Evolutionary conservation across 2,797 vertebrate genomes (phyloP).

Genomic region (Babyrousa celebensis): DNA sequence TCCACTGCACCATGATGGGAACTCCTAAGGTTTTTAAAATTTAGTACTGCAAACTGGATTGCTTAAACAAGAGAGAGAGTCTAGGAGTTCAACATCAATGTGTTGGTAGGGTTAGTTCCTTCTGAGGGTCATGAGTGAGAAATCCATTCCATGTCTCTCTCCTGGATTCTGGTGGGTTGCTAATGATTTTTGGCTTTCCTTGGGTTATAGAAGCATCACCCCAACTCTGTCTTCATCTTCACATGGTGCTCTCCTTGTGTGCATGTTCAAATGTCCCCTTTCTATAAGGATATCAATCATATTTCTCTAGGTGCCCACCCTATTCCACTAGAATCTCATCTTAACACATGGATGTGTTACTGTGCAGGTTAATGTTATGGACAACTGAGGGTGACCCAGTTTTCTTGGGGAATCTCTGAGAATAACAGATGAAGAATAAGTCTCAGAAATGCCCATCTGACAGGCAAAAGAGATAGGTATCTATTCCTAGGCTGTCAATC

Average conservation of each 20-base stretch:
- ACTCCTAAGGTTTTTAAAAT: not conserved
- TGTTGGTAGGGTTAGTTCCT: not conserved
- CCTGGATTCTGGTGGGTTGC: not conserved
- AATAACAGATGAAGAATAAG: not conserved
- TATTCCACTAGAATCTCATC: not conserved
- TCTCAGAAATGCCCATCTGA: constrained; percentile 15
- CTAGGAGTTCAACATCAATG: not conserved
- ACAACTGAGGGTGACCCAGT: not conserved
- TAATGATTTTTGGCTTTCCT: not conserved
- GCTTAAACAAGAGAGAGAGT: not conserved
- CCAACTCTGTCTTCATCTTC: not conserved
- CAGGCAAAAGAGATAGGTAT: not conserved
- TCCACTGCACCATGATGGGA: no score
- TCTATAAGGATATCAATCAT: not conserved
- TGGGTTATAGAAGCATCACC: not conserved
- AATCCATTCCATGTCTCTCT: not conserved
- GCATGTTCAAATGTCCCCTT: not conserved
- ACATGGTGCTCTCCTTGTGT: not conserved
- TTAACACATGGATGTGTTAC: not conserved
- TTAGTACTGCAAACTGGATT: not conserved
- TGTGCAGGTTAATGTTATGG: not conserved
- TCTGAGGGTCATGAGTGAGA: not conserved
- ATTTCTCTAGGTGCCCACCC: not conserved
- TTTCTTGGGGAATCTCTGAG: not conserved
- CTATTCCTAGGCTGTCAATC: not conserved